Evolutionary conservation across 2,113 vertebrate genomes (phyloP), one percentile per base, ranked within the genome.

Genomic region (Malurus elegans): DNA sequence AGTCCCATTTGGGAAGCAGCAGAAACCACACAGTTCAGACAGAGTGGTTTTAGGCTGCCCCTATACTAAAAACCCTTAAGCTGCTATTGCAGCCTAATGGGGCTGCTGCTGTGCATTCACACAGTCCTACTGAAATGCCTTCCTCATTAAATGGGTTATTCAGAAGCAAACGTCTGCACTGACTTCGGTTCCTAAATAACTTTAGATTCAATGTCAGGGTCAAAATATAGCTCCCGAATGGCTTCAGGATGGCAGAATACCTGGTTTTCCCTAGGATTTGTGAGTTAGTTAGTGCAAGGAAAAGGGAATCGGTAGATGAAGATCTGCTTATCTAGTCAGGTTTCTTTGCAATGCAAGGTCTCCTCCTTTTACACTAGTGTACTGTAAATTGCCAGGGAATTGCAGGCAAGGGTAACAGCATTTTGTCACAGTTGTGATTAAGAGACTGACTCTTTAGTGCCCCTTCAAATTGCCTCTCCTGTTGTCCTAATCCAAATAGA

Each of bases 381-480:
- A 91, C 90, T 91, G 84, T 90, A 94, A 85, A 92, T 70, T 83
- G 64, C 87, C 34, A 67, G 62, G 75, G 90, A 96, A 95, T 76
- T 93, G 58, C 74, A 1, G 0, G 80, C 64, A 93, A 94, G 91
- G 74, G 81, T 73, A 80, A 82, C 80, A 92, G 74, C 9, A 1
- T 87, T 95, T 94, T 96, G 87, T 95, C 85, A 91, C 87, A 82
- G 81, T 51, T 71, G 90, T 78, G 85, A 82, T 92, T 94, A 85
- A 93, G 54, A 93, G 86, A 73, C 76, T 53, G 79, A 75, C 75
- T 92, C 65, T 80, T 87, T 69, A 89, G 84, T 83, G 84, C 84
- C 83, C 89, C 78, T 81, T 80, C 92, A 57, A 84, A 96, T 82
- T 92, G 85, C 93, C 54, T 88, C 92, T 88, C 58, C 67, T 75